Percentiles rank a stretch among this genome's conserved stretches.
phyloP scores from a whole-genome alignment of 2,113 vertebrate species.

The Brachypodius melanocephalos region DNA sequence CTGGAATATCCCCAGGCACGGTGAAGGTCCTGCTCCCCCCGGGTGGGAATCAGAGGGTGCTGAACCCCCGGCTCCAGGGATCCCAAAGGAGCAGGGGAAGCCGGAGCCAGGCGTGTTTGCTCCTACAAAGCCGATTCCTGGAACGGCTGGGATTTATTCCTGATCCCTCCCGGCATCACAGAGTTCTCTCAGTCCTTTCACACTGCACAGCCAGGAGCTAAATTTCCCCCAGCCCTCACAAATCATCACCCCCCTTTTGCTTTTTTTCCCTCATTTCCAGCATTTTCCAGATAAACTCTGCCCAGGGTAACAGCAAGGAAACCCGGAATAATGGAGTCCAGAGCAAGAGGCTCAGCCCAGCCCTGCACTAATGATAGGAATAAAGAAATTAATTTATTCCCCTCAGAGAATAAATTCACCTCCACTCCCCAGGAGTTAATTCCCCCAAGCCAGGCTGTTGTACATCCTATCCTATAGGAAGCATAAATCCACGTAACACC shows the following conservation, averaged over 20 bases:
- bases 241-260: background rate
- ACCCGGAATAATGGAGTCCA: background rate
- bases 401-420: background rate
- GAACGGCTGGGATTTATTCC: background rate
- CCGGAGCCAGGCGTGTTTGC: accelerated
- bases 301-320: background rate
- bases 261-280: background rate
- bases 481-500: background rate
- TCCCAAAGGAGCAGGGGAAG: accelerated
- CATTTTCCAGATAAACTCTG: background rate
- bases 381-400: background rate
- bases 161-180: accelerated
- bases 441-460: background rate
- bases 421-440: accelerated
- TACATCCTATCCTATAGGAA: background rate
- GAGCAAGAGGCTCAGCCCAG: background rate
- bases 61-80: accelerated
- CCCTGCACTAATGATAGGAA: background rate
- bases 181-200: accelerated
- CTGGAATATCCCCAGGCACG: accelerated
- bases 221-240: background rate
- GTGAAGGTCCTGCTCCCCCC: accelerated
- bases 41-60: background rate
- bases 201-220: background rate
- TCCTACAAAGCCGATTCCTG: accelerated